These are phyloP conservation scores for Tokudaia muenninki DNA, from an alignment of 2,797 vertebrate genomes.

Conservation along the genomic window DNA sequence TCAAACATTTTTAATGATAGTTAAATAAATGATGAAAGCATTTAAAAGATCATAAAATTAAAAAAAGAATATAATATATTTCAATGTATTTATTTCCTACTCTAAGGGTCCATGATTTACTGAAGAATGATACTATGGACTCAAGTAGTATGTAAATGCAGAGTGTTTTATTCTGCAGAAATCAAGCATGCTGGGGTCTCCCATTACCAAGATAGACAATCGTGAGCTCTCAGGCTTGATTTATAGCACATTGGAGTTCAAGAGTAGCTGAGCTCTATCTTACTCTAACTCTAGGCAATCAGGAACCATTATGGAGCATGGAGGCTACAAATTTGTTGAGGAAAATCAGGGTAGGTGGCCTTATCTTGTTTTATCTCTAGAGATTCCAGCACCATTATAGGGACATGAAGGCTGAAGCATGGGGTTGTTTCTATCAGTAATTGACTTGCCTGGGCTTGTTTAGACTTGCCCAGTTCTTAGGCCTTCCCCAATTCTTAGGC, in stretches of 20 bases:
- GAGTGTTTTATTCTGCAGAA: neutral
- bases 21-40: conserved; percentile 26
- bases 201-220: neutral
- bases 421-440: neutral
- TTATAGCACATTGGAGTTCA: neutral
- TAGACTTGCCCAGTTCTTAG: neutral
- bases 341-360: neutral
- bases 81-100: conserved; percentile 28
- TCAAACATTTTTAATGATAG: conserved; percentile 17
- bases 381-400: neutral
- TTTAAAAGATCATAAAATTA: conserved; percentile 11
- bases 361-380: neutral
- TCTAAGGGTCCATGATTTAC: neutral
- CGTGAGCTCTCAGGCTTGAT: neutral
- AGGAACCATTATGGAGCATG: neutral
- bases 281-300: neutral
- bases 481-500: neutral
- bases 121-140: neutral
- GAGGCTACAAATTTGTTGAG: neutral
- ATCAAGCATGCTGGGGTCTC: neutral
- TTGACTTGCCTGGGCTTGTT: neutral
- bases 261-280: neutral
- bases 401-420: neutral
- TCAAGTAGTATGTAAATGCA: neutral
- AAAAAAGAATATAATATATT: neutral